Percentiles rank a stretch among this genome's conserved stretches.
Conservation (phyloP, 2,797 vertebrate species). For the Tragopan temminckii region DNA sequence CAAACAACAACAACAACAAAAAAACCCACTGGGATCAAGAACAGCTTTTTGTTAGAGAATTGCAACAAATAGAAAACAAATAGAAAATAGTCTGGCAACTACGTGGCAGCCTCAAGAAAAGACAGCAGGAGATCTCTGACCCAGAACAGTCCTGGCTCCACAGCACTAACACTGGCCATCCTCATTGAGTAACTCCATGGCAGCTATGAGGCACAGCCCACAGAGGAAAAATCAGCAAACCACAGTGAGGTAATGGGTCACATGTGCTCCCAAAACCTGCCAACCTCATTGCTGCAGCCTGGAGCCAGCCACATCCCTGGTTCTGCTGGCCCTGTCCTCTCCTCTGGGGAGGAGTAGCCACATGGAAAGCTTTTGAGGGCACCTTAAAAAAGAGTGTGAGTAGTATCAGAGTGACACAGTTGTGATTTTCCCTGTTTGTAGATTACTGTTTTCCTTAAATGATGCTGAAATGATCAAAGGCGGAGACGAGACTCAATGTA, state of each 20-base stretch:
- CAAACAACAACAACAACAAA: too few species aligned
- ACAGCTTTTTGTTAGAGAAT: not conserved
- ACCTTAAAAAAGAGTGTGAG: rapidly evolving
- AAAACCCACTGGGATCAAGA: not conserved
- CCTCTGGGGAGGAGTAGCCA: too few species aligned
- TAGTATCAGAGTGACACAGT: rapidly evolving
- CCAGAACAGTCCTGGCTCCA: rapidly evolving
- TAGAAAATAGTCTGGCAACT: not conserved
- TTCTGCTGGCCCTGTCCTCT: not conserved
- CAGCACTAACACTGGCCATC: not conserved
- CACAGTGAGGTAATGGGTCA: not conserved
- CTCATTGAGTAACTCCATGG: rapidly evolving
- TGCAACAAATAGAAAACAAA: not conserved
- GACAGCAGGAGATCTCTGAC: not conserved
- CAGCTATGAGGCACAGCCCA: not conserved
- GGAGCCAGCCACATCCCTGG: not conserved
- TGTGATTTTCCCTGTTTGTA: rapidly evolving
- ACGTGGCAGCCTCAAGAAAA: not conserved
- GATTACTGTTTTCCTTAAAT: rapidly evolving
- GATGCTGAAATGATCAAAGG: rapidly evolving
- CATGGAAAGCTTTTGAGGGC: rapidly evolving
- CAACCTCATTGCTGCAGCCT: not conserved
- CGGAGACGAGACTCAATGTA: rapidly evolving
- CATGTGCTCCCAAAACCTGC: rapidly evolving
- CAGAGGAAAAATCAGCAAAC: rapidly evolving